Evolutionary conservation across 35 echinoderm and acorn worm species (phyloP).

Genomic region (Chiridota heheva): DNA sequence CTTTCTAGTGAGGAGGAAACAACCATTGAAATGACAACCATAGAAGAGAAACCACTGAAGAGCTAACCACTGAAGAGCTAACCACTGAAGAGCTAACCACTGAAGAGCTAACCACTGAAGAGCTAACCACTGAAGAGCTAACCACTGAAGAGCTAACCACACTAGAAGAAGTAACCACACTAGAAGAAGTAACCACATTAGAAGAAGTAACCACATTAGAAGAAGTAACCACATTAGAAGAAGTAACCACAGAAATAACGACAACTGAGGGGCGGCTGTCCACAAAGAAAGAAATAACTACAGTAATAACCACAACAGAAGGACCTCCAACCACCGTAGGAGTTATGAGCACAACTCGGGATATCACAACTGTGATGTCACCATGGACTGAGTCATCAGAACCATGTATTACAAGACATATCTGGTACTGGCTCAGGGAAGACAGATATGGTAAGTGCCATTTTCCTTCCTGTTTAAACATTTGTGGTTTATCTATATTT

Average conservation of each 20-base stretch:
- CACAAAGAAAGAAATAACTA: background rate
- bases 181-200: background rate
- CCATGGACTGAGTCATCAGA: background rate
- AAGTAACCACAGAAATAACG: background rate
- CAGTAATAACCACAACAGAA: background rate
- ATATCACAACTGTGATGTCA: background rate
- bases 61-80: too few relatives aligned
- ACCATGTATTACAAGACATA: slow-evolving; percentile 1
- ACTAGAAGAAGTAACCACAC: too few relatives aligned
- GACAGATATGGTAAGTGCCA: slow-evolving; percentile 61
- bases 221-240: background rate
- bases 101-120: too few relatives aligned
- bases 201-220: background rate
- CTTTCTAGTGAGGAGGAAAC: too few relatives aligned
- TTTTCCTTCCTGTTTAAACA: background rate
- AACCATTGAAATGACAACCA: too few relatives aligned
- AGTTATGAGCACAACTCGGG: background rate
- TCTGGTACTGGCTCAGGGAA: slow-evolving; percentile 91
- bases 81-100: too few relatives aligned
- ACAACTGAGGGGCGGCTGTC: background rate
- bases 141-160: background rate
- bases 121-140: background rate
- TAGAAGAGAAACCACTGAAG: too few relatives aligned
- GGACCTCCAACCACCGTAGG: background rate
- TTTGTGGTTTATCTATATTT: background rate